phyloP scores from a whole-genome alignment of 2,888 invertebrate genomes.

The Cancer borealis region DNA sequence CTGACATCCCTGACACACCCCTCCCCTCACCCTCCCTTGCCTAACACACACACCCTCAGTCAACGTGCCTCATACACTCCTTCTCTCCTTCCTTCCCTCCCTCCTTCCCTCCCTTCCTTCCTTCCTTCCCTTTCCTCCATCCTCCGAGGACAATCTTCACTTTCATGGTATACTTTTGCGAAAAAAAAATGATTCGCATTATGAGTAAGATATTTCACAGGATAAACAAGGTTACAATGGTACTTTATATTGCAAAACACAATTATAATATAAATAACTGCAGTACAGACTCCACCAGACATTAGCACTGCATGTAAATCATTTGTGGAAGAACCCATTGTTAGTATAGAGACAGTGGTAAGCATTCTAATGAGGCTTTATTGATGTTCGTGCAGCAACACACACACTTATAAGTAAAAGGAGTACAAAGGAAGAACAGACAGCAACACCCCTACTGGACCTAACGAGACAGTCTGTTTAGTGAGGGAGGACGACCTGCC shows the following conservation, averaged over 20 bases:
- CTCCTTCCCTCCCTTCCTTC: neutral
- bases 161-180: neutral
- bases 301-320: neutral
- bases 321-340: neutral
- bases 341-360: neutral
- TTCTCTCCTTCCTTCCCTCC: neutral
- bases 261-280: neutral
- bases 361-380: conserved; percentile 20
- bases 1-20: neutral
- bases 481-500: no score
- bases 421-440: no score
- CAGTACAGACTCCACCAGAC: neutral
- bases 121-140: neutral
- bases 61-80: neutral
- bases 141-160: neutral
- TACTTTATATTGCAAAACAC: neutral
- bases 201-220: neutral
- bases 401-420: neutral
- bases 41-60: neutral
- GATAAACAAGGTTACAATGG: neutral
- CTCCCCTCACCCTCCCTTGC: no score
- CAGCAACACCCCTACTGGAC: no score
- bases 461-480: no score
- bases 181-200: neutral
- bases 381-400: conserved; percentile 16